Percentiles rank a stretch among this genome's conserved stretches.
Evolutionary conservation across 2,888 invertebrate genomes (phyloP).

Genomic region (Xestobium rufovillosum): DNA sequence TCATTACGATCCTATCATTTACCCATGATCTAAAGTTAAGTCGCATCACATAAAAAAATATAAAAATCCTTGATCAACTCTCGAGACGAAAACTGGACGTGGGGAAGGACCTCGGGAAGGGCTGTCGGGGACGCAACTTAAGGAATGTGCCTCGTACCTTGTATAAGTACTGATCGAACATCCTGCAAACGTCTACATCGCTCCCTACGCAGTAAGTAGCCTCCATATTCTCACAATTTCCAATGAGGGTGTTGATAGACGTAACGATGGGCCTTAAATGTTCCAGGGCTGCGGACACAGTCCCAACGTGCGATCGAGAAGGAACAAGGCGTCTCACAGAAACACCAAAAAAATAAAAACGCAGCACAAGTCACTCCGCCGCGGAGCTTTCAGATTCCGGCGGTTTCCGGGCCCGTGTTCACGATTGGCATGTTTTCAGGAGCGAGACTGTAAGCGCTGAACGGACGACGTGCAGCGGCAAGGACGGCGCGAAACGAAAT

Average conservation of each 20-base stretch:
- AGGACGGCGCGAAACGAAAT: constrained; percentile 35
- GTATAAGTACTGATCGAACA: constrained; percentile 60
- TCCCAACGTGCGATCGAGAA: too few species aligned
- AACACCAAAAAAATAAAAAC: not conserved
- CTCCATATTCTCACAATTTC: constrained; percentile 52
- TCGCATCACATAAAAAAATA: too few species aligned
- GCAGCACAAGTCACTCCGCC: not conserved
- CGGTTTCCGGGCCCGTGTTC: constrained; percentile 29
- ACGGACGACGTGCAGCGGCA: constrained; percentile 25
- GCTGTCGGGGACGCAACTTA: too few species aligned
- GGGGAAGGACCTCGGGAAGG: too few species aligned
- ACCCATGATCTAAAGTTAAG: too few species aligned
- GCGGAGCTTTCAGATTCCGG: not conserved
- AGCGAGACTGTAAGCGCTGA: constrained; percentile 23
- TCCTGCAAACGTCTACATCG: constrained; percentile 54
- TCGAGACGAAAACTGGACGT: too few species aligned
- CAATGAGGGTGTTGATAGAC: constrained; percentile 46
- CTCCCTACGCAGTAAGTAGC: constrained; percentile 55
- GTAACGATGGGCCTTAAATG: constrained; percentile 46
- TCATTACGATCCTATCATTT: too few species aligned
- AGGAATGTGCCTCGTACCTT: too few species aligned
- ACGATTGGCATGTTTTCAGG: constrained; percentile 37
- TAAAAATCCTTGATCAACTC: too few species aligned
- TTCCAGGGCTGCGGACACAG: constrained; percentile 40
- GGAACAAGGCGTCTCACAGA: too few species aligned